Evolutionary conservation across 64 coral and sea anemone species (phyloP).

Genomic region (Astreopora myriophthalma): DNA sequence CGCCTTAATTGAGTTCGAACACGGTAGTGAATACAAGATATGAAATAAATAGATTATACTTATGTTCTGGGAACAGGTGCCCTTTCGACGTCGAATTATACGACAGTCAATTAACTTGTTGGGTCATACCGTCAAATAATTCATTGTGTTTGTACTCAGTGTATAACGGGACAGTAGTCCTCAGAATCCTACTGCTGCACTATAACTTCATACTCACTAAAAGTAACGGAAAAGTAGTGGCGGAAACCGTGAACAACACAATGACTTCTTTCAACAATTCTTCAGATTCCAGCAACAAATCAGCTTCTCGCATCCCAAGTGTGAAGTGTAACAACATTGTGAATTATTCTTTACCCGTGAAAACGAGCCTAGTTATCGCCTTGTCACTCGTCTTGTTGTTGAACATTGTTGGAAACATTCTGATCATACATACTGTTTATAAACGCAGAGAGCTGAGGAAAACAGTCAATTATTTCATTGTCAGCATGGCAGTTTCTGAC

Average conservation of each 20-base stretch:
- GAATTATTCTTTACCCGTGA: neutral
- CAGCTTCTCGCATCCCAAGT: neutral
- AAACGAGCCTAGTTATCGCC: neutral
- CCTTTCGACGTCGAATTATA: no score
- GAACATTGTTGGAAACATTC: slow-evolving; percentile 14
- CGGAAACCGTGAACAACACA: neutral
- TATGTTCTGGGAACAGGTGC: neutral
- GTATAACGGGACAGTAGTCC: no score
- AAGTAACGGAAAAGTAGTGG: neutral
- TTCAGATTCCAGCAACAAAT: neutral
- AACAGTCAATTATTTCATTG: slow-evolving; percentile 46
- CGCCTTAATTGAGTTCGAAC: neutral
- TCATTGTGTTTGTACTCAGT: no score
- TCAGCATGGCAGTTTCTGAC: slow-evolving; percentile 53
- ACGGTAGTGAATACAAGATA: neutral
- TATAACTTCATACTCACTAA: neutral
- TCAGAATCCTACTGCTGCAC: no score
- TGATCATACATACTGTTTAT: slow-evolving; percentile 27
- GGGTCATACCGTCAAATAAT: no score
- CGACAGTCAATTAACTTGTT: no score
- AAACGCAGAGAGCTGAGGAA: slow-evolving; percentile 2
- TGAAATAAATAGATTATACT: neutral
- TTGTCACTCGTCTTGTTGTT: neutral
- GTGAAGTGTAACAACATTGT: neutral
- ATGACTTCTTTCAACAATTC: no score